Evolutionary conservation across 2,797 vertebrate species (phyloP), one percentile per base, ranked within the genome.

Genomic region (Mycteria americana): DNA sequence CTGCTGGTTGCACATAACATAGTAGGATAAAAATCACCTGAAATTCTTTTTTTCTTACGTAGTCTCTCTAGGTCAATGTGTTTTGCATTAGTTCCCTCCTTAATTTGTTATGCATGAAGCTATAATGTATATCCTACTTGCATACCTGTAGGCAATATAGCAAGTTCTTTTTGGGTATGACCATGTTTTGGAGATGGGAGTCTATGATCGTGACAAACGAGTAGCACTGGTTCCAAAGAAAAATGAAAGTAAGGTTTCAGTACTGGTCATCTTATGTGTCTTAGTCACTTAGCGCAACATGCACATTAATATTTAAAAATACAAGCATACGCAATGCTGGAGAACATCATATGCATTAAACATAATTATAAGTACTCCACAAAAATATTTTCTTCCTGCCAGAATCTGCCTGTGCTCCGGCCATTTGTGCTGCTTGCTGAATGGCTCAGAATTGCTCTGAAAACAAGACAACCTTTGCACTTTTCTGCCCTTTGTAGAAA

Each of bases 311-410:
- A 51, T 73, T 92, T 65, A 59, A 93, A 41, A 72, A 39, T 18
- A 41, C 2, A 35, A 25, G 19, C 11, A 17, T 65, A 46, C 56
- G 11, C 35, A 82, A 2, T 37, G 11, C 54, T 51, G 51, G 59
- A 63, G 56, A 65, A 24, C 16, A 31, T 73, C 10, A 77, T 27
- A 69, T 54, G 6, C 27, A 35, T 51, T 63, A 57, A 82, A 67
- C 0, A 0, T 48, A 54, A 27, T 62, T 76, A 27, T 10, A 23
- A 23, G 18, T 35, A 39, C 18, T 79, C 18, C 7, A 30, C 3
- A 0, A 1, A 46, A 57, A 33, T 2, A 1, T 59, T 73, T 81
- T 17, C 6, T 67, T 72, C 41, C 37, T 90, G 41, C 13, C 10
- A 50, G 56, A 56, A 48, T 46, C 30, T 77, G 21, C 30, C 27